Percentiles rank a stretch among this genome's conserved stretches.
Conservation (phyloP, 2,888 invertebrate species). For the Acanthacorydalis orientalis region DNA sequence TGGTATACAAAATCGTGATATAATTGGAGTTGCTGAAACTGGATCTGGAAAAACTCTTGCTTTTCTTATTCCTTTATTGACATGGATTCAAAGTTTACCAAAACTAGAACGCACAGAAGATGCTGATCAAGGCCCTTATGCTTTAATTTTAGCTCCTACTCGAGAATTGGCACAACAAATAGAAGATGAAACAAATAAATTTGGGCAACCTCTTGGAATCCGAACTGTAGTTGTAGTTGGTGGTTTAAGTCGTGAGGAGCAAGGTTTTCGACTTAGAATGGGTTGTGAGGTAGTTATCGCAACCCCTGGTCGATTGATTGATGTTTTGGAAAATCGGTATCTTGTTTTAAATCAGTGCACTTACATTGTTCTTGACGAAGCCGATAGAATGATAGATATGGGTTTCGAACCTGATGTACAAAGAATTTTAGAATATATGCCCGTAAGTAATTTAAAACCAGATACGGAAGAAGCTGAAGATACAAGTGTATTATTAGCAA, state of each 20-base stretch:
- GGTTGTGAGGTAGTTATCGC: slow-evolving; percentile 98
- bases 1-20: slow-evolving; percentile 84
- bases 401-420: slow-evolving; percentile 98
- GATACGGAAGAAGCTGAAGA: slow-evolving; percentile 98
- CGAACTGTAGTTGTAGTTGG: slow-evolving; percentile 97
- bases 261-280: slow-evolving; percentile 88
- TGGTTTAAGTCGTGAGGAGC: slow-evolving; percentile 92
- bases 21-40: slow-evolving; percentile 98
- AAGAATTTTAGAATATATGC: slow-evolving; percentile 94
- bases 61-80: slow-evolving; percentile 88
- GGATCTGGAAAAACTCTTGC: slow-evolving; percentile 98
- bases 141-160: slow-evolving; percentile 98
- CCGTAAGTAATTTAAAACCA: slow-evolving; percentile 94
- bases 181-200: slow-evolving; percentile 96
- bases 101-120: slow-evolving; percentile 86
- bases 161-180: slow-evolving; percentile 98
- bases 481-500: slow-evolving; percentile 72
- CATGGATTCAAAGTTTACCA: slow-evolving; percentile 96
- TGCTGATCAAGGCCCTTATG: slow-evolving; percentile 93
- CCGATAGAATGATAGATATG: slow-evolving; percentile 99
- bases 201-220: slow-evolving; percentile 83
- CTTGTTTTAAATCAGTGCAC: slow-evolving; percentile 94
- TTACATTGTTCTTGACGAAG: slow-evolving; percentile 90
- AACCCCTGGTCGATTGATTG: slow-evolving; percentile 97
- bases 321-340: slow-evolving; percentile 95